Evolutionary conservation across 1,140 invertebrate genomes (phyloP), one percentile per base, ranked within the genome.

Genomic region (Brachionus plicatilis): DNA sequence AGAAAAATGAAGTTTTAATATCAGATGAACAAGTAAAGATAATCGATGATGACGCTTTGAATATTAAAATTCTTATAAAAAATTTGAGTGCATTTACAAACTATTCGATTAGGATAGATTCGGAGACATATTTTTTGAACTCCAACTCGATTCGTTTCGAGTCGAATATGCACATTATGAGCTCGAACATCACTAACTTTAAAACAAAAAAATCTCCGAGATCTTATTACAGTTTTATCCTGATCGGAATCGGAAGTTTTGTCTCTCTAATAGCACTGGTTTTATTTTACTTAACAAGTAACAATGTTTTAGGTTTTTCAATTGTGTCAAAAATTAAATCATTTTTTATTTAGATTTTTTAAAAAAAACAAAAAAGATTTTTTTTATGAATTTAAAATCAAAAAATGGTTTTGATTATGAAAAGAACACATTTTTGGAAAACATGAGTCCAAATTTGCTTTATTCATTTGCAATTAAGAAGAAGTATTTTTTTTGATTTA

Each of bases 371-470:
- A 76, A 50, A 50, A 47, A 50, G 29, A 20, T 72, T 72, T 9
- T 72, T 43, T 45, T 41, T 5, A 43, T 72, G 37, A 43, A 43
- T 43, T 8, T 72, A 9, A 72, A 72, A 41, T 20, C 17, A 72
- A 72, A 43, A 43, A 43, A 72, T 17, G 7, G 41, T 41, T 20
- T 72, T 43, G 68, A 72, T 6, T 50, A 45, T 27, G 79, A 82
- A 65, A 68, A 9, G 11, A 14, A 20, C n/a, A 43, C 47, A 68
- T 82, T 82, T 82, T 82, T 82, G 79, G 78, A 80, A 17, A 65
- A 60, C 33, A 43, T 80, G 56, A 82, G 14, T 82, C 17, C 43
- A 43, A 82, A 82, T 37, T 65, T 82, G 79, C 65, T 82, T 17
- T 82, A 82, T 65, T 14, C 53, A 14, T 20, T 43, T 43, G 33